phyloP scores from a whole-genome alignment of 2,113 vertebrate species.

The Ia io region DNA sequence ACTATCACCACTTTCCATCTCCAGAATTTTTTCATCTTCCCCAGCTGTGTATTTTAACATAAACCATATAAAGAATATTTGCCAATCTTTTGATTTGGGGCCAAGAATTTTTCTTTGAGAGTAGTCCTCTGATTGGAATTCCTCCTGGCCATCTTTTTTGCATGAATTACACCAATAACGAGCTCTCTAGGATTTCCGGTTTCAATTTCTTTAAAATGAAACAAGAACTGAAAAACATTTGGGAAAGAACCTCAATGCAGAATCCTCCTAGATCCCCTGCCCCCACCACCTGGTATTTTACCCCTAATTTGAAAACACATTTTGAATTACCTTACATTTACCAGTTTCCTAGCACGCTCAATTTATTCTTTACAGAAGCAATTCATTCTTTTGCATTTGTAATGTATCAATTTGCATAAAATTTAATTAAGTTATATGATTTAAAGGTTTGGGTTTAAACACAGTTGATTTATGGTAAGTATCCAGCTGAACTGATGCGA shows the following conservation, averaged over 20 bases:
- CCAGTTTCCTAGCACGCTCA: neutral
- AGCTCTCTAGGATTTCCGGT: conserved; percentile 5
- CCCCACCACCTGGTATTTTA: neutral
- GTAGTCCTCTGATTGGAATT: neutral
- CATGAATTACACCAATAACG: neutral
- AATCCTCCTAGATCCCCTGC: neutral
- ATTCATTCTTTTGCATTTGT: neutral
- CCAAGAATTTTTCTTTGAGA: conserved; percentile 8
- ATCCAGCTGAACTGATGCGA: neutral
- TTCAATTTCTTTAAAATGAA: conserved; percentile 30
- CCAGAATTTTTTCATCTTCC: neutral
- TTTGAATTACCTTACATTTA: neutral
- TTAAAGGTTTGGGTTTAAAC: neutral
- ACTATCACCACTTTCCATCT: neutral
- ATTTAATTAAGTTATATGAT: neutral
- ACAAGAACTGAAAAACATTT: conserved; percentile 27
- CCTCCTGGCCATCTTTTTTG: neutral
- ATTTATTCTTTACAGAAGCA: neutral
- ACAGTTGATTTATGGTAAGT: neutral
- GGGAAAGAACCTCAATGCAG: neutral
- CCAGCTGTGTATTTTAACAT: neutral
- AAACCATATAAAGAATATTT: neutral
- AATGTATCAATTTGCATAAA: conserved; percentile 12
- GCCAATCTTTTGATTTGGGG: neutral
- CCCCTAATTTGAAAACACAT: neutral